A percentile compares a stretch with the other conserved stretches of the same genome.
phyloP scores from a whole-genome alignment of 2,113 vertebrate genomes.

The Mola mola region DNA sequence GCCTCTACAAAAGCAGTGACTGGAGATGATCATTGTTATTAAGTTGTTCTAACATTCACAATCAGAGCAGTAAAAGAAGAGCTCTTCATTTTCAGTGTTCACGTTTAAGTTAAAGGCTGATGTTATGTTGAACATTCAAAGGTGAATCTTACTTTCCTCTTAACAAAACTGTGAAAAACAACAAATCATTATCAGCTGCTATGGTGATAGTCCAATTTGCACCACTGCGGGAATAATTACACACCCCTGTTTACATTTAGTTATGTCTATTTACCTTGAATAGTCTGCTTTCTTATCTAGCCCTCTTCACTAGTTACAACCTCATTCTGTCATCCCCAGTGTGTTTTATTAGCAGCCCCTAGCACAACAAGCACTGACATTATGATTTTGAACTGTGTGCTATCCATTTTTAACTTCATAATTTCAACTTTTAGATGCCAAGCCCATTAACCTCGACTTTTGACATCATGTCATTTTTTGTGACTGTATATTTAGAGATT shows the following conservation, averaged over 20 bases:
- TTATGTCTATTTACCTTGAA: constrained; percentile 10
- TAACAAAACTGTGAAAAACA: constrained; percentile 12
- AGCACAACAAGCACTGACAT: constrained; percentile 45
- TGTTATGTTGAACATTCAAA: neutral
- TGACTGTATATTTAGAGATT: constrained; percentile 53
- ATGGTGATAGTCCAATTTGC: constrained; percentile 6
- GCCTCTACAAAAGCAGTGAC: constrained; percentile 12
- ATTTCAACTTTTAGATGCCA: constrained; percentile 47
- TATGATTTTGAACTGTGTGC: constrained; percentile 39
- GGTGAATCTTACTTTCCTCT: neutral
- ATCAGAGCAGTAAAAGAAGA: neutral
- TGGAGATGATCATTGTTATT: constrained; percentile 28
- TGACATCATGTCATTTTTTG: constrained; percentile 44
- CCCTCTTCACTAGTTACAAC: constrained; percentile 19
- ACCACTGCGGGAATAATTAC: constrained; percentile 13
- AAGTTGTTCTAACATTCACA: constrained; percentile 16
- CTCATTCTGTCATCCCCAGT: constrained; percentile 40
- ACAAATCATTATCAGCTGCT: neutral
- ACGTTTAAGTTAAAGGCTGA: constrained; percentile 7
- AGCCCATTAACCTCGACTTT: constrained; percentile 39
- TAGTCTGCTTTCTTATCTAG: constrained; percentile 5
- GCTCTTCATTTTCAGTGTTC: no score
- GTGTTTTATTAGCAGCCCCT: constrained; percentile 37
- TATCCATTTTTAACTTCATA: constrained; percentile 70
- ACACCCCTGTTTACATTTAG: constrained; percentile 8